Base-by-base conservation (phyloP, 1,140 invertebrate genomes). In the Heliconius congener region DNA sequence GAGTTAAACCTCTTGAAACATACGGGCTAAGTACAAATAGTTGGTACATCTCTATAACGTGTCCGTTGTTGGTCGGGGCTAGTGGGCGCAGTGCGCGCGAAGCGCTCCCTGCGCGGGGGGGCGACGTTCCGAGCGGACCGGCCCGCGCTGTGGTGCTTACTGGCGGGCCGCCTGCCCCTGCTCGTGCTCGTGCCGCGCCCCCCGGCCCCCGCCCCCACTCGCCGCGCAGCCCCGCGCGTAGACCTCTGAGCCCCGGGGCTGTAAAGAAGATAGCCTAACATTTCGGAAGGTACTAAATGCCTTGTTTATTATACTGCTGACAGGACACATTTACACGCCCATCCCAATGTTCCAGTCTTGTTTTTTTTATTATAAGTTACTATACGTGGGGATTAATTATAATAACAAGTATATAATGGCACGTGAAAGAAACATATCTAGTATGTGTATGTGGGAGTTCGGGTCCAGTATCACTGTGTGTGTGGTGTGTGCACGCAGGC, bases 91-190 rank as follows among this genome's bases (percentile, higher is more conserved):
- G 82, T 87, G 77, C 90, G 92, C 11, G 82, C 1, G 55, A 83
- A 84, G 19, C 91, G 92, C 27, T 81, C 86, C 39, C 8, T 83
- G 78, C 27, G 52, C 34, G 0, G 13, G 30, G n/a, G 52, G 55
- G 50, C 73, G 77, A 27, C 30, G 85, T 93, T 66, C 89, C 85
- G 66, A 8, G 90, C 78, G 70, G 80, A 88, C 78, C 87, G 91
- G 60, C 84, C 87, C 19, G 87, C 92, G 81, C 88, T 94, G 9
- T 92, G 90, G 88, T 83, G 83, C 73, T 75, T 89, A 57, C 70
- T 89, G 72, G 73, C 72, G 80, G 42, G 16, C 42, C 52, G 30
- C 78, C 74, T 27, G 52, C 84, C 82, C 85, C 77, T 73, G 78
- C 37, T 76, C 70, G 82, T 72, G 46, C 52, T 50, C 70, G 78